Conservation (phyloP, 2,113 vertebrate species). For the Numida meleagris region DNA sequence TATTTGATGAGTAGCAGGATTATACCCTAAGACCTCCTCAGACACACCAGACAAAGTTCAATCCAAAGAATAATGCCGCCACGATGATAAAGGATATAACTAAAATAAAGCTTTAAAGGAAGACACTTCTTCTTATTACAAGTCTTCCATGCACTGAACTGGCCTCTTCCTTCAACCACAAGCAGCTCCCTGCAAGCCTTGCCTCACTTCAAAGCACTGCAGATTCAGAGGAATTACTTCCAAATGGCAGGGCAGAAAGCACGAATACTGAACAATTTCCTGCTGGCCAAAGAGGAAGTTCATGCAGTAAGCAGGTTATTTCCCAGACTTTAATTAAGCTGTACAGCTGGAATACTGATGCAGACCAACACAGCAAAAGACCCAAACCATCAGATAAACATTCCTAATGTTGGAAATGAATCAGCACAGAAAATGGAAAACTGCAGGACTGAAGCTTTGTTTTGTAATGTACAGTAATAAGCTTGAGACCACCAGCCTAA, state of each 20-base stretch:
- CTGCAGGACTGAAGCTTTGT: neutral
- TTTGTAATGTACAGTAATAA: neutral
- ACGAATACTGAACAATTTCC: neutral
- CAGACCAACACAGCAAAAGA: neutral
- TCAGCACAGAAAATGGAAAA: neutral
- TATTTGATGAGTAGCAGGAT: neutral
- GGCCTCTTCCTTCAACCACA: neutral
- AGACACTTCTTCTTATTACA: neutral
- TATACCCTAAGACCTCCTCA: neutral
- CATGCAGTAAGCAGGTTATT: neutral
- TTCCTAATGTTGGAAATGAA: neutral
- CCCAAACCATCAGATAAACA: neutral
- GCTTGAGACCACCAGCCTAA: neutral
- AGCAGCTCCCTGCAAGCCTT: neutral
- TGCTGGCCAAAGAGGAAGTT: conserved; percentile 15
- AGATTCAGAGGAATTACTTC: conserved; percentile 17
- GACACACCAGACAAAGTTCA: accelerated
- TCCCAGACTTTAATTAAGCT: conserved; percentile 34
- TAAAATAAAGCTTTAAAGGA: neutral
- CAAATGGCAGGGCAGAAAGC: conserved; percentile 18
- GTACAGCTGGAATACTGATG: neutral
- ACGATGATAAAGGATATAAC: neutral
- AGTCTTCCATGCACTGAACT: neutral
- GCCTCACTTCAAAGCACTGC: conserved; percentile 34
- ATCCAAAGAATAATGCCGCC: neutral